Evolutionary conservation across 2,888 invertebrate species (phyloP), one percentile per base, ranked within the genome.

Genomic region (Rhabditoides inermis): DNA sequence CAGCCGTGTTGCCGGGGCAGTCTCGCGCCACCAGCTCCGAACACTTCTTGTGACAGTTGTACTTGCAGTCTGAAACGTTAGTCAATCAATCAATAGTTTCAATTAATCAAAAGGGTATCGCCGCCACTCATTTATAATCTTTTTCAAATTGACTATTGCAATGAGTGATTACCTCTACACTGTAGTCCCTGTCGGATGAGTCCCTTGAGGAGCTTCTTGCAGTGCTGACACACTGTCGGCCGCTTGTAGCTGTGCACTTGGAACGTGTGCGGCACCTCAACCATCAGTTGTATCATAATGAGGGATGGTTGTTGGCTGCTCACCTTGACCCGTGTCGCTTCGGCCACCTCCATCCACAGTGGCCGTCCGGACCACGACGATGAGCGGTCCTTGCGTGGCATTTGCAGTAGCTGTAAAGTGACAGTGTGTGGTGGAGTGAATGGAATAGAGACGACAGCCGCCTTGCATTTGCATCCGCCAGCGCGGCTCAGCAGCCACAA

Each of bases 11-110:
- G 6, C 76, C 76, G 1, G 74, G 60, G 49, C 76, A 76, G 54
- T 76, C 76, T 41, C 75, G 72, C 22, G 73, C 62, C 39, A 72
- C 73, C 41, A 47, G 56, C 35, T 69, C 68, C 48, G 69, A 69
- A 50, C 92, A 92, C 79, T 91, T 92, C 78, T 90, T 87, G 79
- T 94, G 92, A 58, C 88, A 88, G 81, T 92, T 92, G 81, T 88
- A 90, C 77, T 89, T 89, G 79, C 92, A 92, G 82, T 94, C 79
- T 78, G 57, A 49, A 62, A 59, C 18, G 44, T 23, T 18, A 35
- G 46, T 20, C 27, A 15, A 20, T 30, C 15, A 28, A 18, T 28
- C 23, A 23, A 7, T 27, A 2, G 40, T 41, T 28, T 23, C 42
- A 18, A 39, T n/a, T 2, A 40, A 45, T 35, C 10, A 15, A 39